Conservation (phyloP, 2,888 invertebrate species). For the Adelphocoris suturalis region DNA sequence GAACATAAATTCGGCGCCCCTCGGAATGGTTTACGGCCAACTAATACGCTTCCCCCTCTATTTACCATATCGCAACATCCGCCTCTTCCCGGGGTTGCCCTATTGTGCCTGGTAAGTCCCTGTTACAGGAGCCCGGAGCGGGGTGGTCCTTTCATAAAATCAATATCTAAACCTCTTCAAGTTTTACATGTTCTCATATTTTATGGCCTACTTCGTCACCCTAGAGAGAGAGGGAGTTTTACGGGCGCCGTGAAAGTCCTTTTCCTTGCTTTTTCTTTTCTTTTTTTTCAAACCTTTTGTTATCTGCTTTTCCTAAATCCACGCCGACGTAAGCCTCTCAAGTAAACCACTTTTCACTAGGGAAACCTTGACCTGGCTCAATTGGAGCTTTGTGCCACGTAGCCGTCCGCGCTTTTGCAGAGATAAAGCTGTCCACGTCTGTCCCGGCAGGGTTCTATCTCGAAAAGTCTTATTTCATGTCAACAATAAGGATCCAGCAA, state of each 20-base stretch:
- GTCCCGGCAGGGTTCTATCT: background rate
- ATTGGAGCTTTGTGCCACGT: background rate
- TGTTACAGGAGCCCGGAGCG: background rate
- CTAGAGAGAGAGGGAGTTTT: background rate
- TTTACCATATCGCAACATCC: conserved; percentile 21
- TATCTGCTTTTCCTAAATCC: conserved; percentile 26
- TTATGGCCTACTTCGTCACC: conserved; percentile 5
- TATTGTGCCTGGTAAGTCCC: background rate
- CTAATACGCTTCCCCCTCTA: conserved; percentile 25
- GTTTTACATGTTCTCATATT: conserved; percentile 20
- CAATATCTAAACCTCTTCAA: conserved; percentile 32
- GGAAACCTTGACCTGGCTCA: conserved; percentile 13
- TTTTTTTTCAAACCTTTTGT: conserved; percentile 30
- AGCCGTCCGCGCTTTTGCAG: background rate
- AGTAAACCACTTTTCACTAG: conserved; percentile 16
- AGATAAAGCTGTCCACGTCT: conserved; percentile 3
- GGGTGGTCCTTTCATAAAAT: conserved; percentile 4
- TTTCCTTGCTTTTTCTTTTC: background rate
- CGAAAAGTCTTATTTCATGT: background rate
- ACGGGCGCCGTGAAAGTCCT: background rate
- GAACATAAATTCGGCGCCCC: background rate
- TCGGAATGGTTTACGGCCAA: background rate
- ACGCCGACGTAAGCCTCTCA: background rate
- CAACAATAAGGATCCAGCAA: background rate
- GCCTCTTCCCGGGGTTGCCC: background rate